Percentiles rank a stretch among this genome's conserved stretches.
Evolutionary conservation across 2,888 invertebrate genomes (phyloP).

Genomic region (Ectemnius lituratus): DNA sequence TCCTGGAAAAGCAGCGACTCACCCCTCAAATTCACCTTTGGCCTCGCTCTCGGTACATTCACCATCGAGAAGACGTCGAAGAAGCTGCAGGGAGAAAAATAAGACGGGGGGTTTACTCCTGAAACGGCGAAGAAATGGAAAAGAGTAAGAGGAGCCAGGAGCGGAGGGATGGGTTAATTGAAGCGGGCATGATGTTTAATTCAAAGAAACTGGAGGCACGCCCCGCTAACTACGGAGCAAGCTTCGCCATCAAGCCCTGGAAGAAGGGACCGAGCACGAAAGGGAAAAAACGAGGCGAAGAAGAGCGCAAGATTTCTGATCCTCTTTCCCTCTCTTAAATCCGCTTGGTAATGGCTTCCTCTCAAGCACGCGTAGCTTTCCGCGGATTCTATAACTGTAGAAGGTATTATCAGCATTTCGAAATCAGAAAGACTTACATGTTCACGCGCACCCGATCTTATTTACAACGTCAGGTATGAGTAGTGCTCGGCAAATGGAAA

Average conservation of each 20-base stretch:
- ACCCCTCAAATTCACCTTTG: slow-evolving; percentile 57
- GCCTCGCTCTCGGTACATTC: slow-evolving; percentile 39
- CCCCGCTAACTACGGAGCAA: slow-evolving; percentile 68
- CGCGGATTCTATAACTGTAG: slow-evolving; percentile 25
- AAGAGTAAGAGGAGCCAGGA: slow-evolving; percentile 26
- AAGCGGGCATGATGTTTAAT: slow-evolving; percentile 73
- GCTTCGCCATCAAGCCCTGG: slow-evolving; percentile 53
- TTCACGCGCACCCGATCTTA: no score
- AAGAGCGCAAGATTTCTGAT: slow-evolving; percentile 37
- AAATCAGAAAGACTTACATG: slow-evolving; percentile 13
- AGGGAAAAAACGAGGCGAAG: slow-evolving; percentile 13
- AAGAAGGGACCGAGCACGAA: slow-evolving; percentile 14
- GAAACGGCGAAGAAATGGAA: slow-evolving; percentile 36
- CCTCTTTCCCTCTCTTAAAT: slow-evolving; percentile 54
- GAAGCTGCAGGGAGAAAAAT: slow-evolving; percentile 21
- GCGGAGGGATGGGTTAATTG: slow-evolving; percentile 64
- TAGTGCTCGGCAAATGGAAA: no score
- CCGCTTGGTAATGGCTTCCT: slow-evolving; percentile 60
- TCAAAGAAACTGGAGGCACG: slow-evolving; percentile 73
- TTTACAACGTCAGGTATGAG: no score
- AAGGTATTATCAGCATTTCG: slow-evolving; percentile 4
- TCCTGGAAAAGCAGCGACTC: slow-evolving; percentile 17
- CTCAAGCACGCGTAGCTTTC: slow-evolving; percentile 41
- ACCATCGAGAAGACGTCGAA: slow-evolving; percentile 29
- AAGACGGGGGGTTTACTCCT: slow-evolving; percentile 36